Conservation (phyloP, 2,888 invertebrate genomes). For the Caenorhabditis sp. region DNA sequence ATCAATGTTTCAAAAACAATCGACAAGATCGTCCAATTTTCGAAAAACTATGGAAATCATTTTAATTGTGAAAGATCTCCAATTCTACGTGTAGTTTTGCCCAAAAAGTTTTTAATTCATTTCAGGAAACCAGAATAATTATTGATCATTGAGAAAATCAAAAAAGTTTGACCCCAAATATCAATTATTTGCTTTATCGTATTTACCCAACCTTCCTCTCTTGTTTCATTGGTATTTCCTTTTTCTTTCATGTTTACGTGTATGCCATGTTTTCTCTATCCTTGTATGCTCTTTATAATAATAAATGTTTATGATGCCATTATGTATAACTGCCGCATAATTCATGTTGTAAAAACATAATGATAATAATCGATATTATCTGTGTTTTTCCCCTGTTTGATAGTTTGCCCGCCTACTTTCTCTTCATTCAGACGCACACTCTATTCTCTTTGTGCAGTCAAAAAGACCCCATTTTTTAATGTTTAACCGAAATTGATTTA, state of each 20-base stretch:
- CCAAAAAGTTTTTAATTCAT: constrained; percentile 15
- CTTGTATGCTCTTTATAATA: too few relatives aligned
- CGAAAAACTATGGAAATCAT: constrained; percentile 19
- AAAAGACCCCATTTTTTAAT: background rate
- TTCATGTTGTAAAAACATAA: too few relatives aligned
- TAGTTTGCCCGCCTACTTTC: background rate
- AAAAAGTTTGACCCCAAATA: background rate
- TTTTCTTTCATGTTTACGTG: background rate
- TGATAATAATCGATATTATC: too few relatives aligned
- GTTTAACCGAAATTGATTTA: background rate
- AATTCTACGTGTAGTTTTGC: constrained; percentile 1
- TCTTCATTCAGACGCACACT: background rate
- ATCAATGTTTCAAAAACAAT: constrained; percentile 39
- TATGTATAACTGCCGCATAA: too few relatives aligned
- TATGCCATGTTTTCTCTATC: too few relatives aligned
- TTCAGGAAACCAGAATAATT: constrained; percentile 20
- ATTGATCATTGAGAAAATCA: background rate
- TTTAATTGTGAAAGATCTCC: background rate
- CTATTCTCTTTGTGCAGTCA: background rate
- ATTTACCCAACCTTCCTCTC: background rate
- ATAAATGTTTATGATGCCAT: too few relatives aligned
- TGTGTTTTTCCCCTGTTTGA: background rate
- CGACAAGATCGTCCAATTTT: constrained; percentile 39
- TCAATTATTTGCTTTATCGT: background rate
- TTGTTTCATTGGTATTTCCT: background rate